Base-by-base conservation (phyloP, 2,797 vertebrate genomes). In the Apogon hyalosoma region DNA sequence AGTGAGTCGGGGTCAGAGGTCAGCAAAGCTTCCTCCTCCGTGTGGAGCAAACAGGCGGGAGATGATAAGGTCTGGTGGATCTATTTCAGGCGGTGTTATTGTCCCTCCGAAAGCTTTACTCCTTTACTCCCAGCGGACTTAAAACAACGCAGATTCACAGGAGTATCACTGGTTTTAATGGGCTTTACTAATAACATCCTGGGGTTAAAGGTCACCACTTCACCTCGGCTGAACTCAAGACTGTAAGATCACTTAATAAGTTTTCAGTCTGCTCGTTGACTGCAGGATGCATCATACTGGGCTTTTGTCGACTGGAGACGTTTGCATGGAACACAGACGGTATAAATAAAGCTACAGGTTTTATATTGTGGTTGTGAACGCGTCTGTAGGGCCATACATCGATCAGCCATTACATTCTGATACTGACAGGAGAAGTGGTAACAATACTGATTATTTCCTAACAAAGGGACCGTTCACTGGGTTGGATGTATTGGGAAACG, bases 1-100 rank as follows among this genome's bases (percentile, higher is more conserved):
- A 90, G 90, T 87, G 85, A 91, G 85, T 75, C 62, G 62, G 75
- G 84, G 82, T 87, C 84, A 87, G 76, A 84, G 89, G 85, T 85
- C 84, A 70, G 63, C 81, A 72, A 79, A 87, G 82, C 85, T 87
- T 91, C 88, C 77, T 86, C 77, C 11, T 59, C 40, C 9, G 62
- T 63, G 60, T 72, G 40, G 12, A 47, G 39, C 66, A 56, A 66
- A 69, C 63, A 68, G 38, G 41, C 46, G 40, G 57, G 50, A 24
- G 62, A 57, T 14, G 16, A 40, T 55, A 38, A 70, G 57, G 42
- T 60, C 70, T 49, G 53, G 63, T 18, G 47, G 75, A 69, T 83
- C 69, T 52, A 14, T 79, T 79, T 69, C 73, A 69, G 42, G 14
- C 46, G 50, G 49, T 52, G 56, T 75, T 80, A 52, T 77, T 67